phyloP scores from a whole-genome alignment of 2,888 invertebrate genomes.

The Sialis fuliginosa region DNA sequence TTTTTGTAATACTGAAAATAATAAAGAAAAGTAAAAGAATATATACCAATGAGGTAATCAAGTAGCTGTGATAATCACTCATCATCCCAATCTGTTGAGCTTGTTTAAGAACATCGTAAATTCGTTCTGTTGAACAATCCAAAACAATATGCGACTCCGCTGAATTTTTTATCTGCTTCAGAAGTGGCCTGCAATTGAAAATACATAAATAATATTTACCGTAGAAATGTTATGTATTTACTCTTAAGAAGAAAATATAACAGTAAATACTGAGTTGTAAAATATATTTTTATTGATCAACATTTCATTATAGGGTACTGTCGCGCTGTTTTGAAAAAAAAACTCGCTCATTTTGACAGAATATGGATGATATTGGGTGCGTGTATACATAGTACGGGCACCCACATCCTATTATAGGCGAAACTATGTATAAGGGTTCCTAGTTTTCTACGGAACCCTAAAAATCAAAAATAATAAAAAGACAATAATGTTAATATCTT shows the following conservation, averaged over 20 bases:
- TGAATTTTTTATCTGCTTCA: conserved; percentile 84
- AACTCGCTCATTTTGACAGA: too few species aligned
- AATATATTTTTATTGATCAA: too few species aligned
- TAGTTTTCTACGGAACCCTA: background rate
- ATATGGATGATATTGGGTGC: too few species aligned
- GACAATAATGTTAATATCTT: background rate
- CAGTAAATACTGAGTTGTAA: too few species aligned
- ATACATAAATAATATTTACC: background rate
- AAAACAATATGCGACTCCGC: conserved; percentile 82
- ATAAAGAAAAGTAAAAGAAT: background rate
- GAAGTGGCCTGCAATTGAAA: conserved; percentile 44
- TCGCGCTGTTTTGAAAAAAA: too few species aligned
- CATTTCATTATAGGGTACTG: too few species aligned
- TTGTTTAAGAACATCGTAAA: conserved; percentile 74
- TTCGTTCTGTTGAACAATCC: conserved; percentile 74
- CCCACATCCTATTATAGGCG: too few species aligned
- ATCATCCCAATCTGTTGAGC: conserved; percentile 95
- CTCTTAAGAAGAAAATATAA: too few species aligned
- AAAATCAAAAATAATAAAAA: background rate
- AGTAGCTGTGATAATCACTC: conserved; percentile 87
- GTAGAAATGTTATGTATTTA: too few species aligned
- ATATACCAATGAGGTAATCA: conserved; percentile 77
- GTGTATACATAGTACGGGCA: too few species aligned
- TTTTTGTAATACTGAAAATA: too few species aligned
- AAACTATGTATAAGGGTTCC: background rate